Evolutionary conservation across 2,797 vertebrate species (phyloP).

Genomic region (Phalanger gymnotis): DNA sequence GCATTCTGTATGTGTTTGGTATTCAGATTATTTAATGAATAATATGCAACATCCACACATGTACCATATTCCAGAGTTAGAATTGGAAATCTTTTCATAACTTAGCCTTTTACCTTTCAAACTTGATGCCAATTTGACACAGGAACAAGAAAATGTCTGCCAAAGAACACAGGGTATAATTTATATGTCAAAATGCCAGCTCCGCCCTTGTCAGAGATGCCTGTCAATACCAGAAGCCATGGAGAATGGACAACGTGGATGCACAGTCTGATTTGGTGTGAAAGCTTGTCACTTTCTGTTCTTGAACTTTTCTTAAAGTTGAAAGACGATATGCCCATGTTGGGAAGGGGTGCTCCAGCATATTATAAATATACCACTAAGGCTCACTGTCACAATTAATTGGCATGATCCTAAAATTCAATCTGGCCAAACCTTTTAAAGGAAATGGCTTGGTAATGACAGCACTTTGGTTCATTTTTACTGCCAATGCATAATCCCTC

Average conservation of each 20-base stretch:
- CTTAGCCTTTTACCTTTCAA: slow-evolving; percentile 34
- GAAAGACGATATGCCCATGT: slow-evolving; percentile 75
- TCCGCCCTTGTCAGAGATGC: slow-evolving; percentile 33
- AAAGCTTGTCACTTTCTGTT: slow-evolving; percentile 82
- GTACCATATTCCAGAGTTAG: slow-evolving; percentile 16
- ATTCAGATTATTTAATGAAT: background rate
- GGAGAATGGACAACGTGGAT: slow-evolving; percentile 66
- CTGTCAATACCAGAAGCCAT: slow-evolving; percentile 71
- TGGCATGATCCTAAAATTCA: slow-evolving; percentile 45
- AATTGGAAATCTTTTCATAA: slow-evolving; percentile 35
- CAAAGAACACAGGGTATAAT: slow-evolving; percentile 40
- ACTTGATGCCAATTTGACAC: slow-evolving; percentile 8
- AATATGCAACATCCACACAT: slow-evolving; percentile 16
- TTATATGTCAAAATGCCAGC: slow-evolving; percentile 45
- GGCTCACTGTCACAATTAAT: slow-evolving; percentile 45
- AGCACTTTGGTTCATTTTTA: slow-evolving; percentile 6
- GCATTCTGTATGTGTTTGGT: background rate
- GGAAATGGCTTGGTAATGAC: slow-evolving; percentile 41
- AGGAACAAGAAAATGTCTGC: slow-evolving; percentile 30
- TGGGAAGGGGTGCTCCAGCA: slow-evolving; percentile 73
- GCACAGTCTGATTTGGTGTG: slow-evolving; percentile 66
- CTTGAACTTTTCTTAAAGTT: slow-evolving; percentile 74
- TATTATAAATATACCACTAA: slow-evolving; percentile 62
- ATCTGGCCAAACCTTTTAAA: slow-evolving; percentile 32
- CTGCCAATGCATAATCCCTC: background rate